Percentiles rank a stretch among this genome's conserved stretches.
Evolutionary conservation across 2,888 invertebrate species (phyloP).

Genomic region (Phyllotreta cruciferae): DNA sequence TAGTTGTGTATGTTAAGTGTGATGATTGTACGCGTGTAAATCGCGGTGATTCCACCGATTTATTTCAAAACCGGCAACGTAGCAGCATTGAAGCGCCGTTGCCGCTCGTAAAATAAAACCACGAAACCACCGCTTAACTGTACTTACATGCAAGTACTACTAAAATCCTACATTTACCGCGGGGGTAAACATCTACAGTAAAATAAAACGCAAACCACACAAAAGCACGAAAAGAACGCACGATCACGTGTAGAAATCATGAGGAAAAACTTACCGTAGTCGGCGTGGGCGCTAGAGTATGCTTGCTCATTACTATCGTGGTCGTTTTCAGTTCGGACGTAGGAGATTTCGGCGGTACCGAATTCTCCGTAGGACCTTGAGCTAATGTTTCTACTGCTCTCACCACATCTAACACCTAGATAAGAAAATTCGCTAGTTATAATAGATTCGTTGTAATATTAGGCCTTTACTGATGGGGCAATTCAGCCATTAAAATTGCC

Average conservation of each 20-base stretch:
- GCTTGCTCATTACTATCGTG: constrained; percentile 93
- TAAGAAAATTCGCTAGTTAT: not conserved
- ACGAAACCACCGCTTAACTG: no score
- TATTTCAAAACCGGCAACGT: no score
- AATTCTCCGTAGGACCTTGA: constrained; percentile 62
- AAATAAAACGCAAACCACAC: constrained; percentile 29
- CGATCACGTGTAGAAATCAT: not conserved
- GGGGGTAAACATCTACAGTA: constrained; percentile 15
- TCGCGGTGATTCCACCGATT: constrained; percentile 32
- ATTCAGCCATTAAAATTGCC: no score
- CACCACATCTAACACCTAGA: constrained; percentile 77
- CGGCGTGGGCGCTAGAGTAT: constrained; percentile 80
- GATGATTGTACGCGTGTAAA: constrained; percentile 8
- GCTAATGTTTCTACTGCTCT: constrained; percentile 79
- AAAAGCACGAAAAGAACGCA: constrained; percentile 9
- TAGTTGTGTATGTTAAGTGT: constrained; percentile 23
- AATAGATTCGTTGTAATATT: no score
- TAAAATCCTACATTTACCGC: no score
- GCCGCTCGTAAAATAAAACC: no score
- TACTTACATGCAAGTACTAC: no score
- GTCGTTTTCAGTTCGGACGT: constrained; percentile 76
- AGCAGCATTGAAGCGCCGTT: no score
- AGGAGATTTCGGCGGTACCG: constrained; percentile 78
- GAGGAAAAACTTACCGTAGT: constrained; percentile 63
- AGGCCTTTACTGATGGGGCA: no score